Evolutionary conservation across 2,888 invertebrate genomes (phyloP).

Genomic region (Choristoneura rosaceana): DNA sequence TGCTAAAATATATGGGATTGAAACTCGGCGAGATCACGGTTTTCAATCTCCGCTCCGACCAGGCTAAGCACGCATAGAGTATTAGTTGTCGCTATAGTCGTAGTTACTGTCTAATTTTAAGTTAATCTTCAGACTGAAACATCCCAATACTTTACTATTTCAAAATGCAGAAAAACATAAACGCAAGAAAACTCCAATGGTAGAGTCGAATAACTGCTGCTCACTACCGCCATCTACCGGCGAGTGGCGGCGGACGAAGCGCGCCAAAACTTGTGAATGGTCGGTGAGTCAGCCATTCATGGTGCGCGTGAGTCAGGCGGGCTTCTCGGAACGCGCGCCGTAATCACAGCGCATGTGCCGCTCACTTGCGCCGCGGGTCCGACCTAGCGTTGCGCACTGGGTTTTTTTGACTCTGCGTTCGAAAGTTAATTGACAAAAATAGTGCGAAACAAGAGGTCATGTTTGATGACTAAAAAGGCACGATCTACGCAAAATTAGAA

Average conservation of each 20-base stretch:
- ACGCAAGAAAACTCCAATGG: not conserved
- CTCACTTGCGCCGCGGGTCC: not conserved
- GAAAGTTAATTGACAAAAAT: constrained; percentile 3
- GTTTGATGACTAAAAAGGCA: not conserved
- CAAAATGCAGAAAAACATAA: not conserved
- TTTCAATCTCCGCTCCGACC: too few relatives aligned
- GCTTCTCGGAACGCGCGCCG: constrained; percentile 36
- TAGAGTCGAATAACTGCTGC: not conserved
- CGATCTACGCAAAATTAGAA: not conserved
- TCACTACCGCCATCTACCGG: constrained; percentile 59
- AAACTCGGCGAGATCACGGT: too few relatives aligned
- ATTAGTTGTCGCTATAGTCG: too few relatives aligned
- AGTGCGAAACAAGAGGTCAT: not conserved
- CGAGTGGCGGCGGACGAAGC: constrained; percentile 46
- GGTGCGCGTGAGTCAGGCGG: constrained; percentile 35
- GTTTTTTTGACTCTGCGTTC: not conserved
- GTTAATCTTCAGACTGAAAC: too few relatives aligned
- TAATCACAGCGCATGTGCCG: constrained; percentile 24
- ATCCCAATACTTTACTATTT: too few relatives aligned
- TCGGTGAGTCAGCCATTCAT: constrained; percentile 63
- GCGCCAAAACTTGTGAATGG: constrained; percentile 77
- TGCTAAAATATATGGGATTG: too few relatives aligned
- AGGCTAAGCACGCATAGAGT: too few relatives aligned
- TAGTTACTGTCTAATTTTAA: too few relatives aligned
- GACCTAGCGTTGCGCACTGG: not conserved